Conservation (phyloP, 2,888 invertebrate species). For the Cantharis nigra region DNA sequence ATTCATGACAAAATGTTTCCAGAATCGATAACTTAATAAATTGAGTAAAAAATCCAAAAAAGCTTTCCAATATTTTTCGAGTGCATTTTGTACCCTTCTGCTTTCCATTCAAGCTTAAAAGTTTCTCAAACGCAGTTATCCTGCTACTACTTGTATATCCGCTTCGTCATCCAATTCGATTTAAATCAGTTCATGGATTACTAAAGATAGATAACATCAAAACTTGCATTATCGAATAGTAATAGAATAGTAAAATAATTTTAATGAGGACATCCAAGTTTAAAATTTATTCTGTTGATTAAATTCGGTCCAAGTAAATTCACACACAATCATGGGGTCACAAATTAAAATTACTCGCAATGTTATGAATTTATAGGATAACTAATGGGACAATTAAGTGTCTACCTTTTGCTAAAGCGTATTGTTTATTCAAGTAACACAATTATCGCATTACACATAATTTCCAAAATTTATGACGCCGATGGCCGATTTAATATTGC, state of each 20-base stretch:
- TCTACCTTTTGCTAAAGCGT: conserved; percentile 11
- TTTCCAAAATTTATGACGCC: conserved; percentile 12
- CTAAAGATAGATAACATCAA: background rate
- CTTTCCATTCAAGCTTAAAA: background rate
- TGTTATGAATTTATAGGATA: conserved; percentile 10
- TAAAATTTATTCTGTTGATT: background rate
- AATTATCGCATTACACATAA: conserved; percentile 19
- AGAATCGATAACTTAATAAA: background rate
- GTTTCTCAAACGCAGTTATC: background rate
- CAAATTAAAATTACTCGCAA: background rate
- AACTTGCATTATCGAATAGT: background rate
- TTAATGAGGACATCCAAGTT: too few species aligned
- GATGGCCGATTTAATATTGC: background rate
- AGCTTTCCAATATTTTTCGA: background rate
- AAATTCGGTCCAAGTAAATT: background rate
- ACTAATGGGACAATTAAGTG: conserved; percentile 19
- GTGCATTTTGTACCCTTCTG: background rate
- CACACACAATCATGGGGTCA: background rate
- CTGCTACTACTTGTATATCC: background rate
- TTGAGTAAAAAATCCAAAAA: background rate
- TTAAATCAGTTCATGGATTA: conserved; percentile 10
- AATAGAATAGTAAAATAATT: background rate
- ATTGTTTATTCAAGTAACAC: conserved; percentile 25
- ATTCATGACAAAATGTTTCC: background rate
- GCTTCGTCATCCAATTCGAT: conserved; percentile 14